phyloP scores from a whole-genome alignment of 2,797 vertebrate genomes.

The Takifugu rubripes region DNA sequence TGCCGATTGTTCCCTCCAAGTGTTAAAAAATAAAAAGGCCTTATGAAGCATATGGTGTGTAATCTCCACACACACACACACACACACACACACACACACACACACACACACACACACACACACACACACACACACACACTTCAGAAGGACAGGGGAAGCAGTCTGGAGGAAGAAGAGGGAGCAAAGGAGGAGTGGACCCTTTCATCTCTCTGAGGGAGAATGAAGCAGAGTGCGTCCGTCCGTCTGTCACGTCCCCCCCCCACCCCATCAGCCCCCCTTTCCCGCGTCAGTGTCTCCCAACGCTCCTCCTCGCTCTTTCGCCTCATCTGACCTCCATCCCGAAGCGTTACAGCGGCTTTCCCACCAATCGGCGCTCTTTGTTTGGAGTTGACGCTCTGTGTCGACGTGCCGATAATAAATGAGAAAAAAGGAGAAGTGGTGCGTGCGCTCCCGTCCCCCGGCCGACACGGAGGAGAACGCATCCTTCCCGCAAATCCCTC shows the following conservation, averaged over 20 bases:
- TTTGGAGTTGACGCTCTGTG: too few species aligned
- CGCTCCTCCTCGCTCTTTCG: background rate
- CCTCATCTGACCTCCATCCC: background rate
- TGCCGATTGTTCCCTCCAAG: background rate
- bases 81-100: slow-evolving; percentile 1
- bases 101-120: slow-evolving; percentile 7
- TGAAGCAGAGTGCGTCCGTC: slow-evolving; percentile 8
- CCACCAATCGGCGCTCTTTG: too few species aligned
- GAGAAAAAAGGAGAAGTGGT: too few species aligned
- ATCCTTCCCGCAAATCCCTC: too few species aligned
- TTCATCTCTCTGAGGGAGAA: slow-evolving; percentile 43
- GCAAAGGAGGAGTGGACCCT: slow-evolving; percentile 21
- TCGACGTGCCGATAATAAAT: too few species aligned
- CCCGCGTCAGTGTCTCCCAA: background rate
- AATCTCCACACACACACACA: background rate
- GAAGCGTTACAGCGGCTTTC: background rate
- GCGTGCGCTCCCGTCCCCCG: too few species aligned
- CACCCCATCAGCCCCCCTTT: background rate
- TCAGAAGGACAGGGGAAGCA: slow-evolving; percentile 11
- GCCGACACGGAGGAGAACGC: too few species aligned
- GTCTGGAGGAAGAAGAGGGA: slow-evolving; percentile 17
- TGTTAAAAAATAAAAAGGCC: background rate
- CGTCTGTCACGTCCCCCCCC: background rate
- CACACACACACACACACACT: slow-evolving; percentile 10
- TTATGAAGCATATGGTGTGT: background rate